phyloP scores from a whole-genome alignment of 2,888 invertebrate species.

The Tyria jacobaeae region DNA sequence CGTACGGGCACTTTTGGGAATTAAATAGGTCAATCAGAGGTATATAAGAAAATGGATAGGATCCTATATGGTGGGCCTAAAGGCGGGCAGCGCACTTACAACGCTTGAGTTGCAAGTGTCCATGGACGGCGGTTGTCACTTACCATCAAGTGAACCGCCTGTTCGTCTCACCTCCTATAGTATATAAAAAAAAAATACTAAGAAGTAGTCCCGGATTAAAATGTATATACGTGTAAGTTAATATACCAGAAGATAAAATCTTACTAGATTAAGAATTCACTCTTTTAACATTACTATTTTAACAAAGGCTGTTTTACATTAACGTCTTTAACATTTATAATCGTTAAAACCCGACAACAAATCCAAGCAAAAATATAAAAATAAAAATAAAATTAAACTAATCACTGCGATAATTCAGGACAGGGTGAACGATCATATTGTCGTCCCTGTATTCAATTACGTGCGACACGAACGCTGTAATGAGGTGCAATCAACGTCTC shows the following conservation, averaged over 20 bases:
- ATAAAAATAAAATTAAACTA: constrained; percentile 14
- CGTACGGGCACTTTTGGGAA: too few relatives aligned
- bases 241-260: background rate
- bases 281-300: too few relatives aligned
- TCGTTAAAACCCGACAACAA: background rate
- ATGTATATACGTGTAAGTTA: background rate
- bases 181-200: too few relatives aligned
- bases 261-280: background rate
- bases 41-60: too few relatives aligned
- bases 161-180: too few relatives aligned
- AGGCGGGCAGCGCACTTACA: too few relatives aligned
- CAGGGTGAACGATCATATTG: constrained; percentile 40
- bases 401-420: constrained; percentile 21
- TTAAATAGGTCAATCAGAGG: too few relatives aligned
- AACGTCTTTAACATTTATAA: background rate
- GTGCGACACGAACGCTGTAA: constrained; percentile 53
- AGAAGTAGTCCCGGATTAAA: background rate
- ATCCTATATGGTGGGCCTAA: too few relatives aligned
- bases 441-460: constrained; percentile 57
- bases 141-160: too few relatives aligned
- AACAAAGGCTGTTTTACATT: constrained; percentile 1
- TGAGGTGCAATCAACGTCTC: constrained; percentile 57
- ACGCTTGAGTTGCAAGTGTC: too few relatives aligned
- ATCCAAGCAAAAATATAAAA: background rate
- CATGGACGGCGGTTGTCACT: too few relatives aligned